Evolutionary conservation across 2,797 vertebrate species (phyloP).

Genomic region (Mionectes olivaceus): DNA sequence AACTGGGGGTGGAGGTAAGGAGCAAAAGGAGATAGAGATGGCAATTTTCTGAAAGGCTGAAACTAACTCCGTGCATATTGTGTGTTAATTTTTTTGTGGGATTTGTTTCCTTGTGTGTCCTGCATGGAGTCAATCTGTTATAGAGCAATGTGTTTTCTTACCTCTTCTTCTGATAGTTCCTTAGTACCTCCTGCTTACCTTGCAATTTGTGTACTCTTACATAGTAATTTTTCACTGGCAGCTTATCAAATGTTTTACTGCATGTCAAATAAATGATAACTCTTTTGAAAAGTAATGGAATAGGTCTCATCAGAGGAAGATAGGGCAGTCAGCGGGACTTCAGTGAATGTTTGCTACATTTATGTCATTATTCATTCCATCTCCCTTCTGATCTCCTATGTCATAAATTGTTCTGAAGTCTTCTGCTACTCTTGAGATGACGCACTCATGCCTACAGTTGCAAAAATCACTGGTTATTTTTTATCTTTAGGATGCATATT

Average conservation of each 20-base stretch:
- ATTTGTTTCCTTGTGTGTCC: neutral
- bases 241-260: neutral
- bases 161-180: neutral
- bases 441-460: neutral
- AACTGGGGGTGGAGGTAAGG: neutral
- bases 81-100: neutral
- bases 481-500: neutral
- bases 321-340: neutral
- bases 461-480: neutral
- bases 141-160: neutral
- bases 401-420: neutral
- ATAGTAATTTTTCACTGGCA: neutral
- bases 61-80: neutral
- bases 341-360: neutral
- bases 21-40: neutral
- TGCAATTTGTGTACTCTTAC: neutral
- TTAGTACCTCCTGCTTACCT: neutral
- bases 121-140: neutral
- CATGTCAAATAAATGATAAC: neutral
- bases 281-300: neutral
- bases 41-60: neutral
- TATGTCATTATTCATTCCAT: neutral
- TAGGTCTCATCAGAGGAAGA: neutral
- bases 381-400: neutral
- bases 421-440: neutral